Conservation (phyloP, 1,140 invertebrate genomes). For the Ptiloglossa arizonensis region DNA sequence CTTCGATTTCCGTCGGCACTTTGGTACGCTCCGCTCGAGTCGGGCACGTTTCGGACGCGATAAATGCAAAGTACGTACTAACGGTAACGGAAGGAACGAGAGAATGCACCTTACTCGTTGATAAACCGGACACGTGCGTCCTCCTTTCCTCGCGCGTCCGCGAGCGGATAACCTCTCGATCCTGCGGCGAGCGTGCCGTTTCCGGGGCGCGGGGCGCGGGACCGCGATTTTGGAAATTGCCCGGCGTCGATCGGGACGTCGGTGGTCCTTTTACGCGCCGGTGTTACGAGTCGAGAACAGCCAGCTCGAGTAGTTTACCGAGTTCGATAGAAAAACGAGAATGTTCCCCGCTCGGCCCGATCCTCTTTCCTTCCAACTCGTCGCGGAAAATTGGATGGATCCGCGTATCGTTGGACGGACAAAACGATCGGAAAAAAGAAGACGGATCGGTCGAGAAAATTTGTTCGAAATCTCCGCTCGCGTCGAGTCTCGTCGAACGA, state of each 20-base stretch:
- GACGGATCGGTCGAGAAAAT: not conserved
- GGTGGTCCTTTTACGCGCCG: too few species aligned
- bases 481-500: not conserved
- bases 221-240: constrained; percentile 43
- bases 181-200: constrained; percentile 5
- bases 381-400: constrained; percentile 35
- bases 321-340: too few species aligned
- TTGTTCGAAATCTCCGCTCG: not conserved
- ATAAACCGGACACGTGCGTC: constrained; percentile 57
- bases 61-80: constrained; percentile 65
- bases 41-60: constrained; percentile 37
- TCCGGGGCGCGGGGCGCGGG: constrained; percentile 23
- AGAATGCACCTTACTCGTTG: constrained; percentile 45
- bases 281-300: too few species aligned
- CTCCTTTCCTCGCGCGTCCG: constrained; percentile 7
- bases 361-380: constrained; percentile 35
- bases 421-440: not conserved
- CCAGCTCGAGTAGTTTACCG: too few species aligned
- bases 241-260: not conserved
- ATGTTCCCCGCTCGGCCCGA: not conserved
- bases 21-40: not conserved
- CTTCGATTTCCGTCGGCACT: constrained; percentile 28
- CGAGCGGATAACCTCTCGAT: constrained; percentile 2
- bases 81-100: constrained; percentile 57
- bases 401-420: not conserved